Percentiles rank a stretch among this genome's conserved stretches.
phyloP scores from a whole-genome alignment of 2,888 invertebrate genomes.

The Cylindroiulus punctatus region DNA sequence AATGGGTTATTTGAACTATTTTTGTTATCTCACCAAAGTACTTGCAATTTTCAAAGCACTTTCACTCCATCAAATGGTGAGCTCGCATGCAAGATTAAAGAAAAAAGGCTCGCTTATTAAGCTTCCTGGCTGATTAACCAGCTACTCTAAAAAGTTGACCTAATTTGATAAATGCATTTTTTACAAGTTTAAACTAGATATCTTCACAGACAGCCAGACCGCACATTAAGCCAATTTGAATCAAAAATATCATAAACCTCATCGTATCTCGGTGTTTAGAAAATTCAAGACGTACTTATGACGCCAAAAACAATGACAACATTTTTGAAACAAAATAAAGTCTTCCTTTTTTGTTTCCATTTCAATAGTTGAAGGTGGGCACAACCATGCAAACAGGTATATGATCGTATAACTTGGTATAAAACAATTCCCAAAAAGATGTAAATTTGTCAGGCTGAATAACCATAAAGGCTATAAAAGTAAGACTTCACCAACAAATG shows the following conservation, averaged over 20 bases:
- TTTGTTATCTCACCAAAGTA: not conserved
- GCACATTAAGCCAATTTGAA: not conserved
- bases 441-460: not conserved
- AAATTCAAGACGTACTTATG: not conserved
- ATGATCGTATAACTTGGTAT: not conserved
- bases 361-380: not conserved
- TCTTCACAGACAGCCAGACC: not conserved
- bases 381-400: not conserved
- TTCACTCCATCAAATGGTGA: not conserved
- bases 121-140: slow-evolving; percentile 8
- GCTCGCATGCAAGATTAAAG: not conserved
- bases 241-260: not conserved
- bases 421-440: not conserved
- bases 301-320: not conserved
- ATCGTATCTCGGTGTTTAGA: no score
- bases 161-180: not conserved
- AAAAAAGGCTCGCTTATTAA: not conserved
- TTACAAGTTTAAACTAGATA: not conserved
- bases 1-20: not conserved
- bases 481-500: not conserved
- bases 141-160: not conserved
- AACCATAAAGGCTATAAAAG: not conserved
- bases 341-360: not conserved
- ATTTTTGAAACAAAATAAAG: not conserved
- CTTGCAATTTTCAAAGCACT: slow-evolving; percentile 7